Conservation (phyloP, 2,888 invertebrate genomes). For the Tipula vernalis region DNA sequence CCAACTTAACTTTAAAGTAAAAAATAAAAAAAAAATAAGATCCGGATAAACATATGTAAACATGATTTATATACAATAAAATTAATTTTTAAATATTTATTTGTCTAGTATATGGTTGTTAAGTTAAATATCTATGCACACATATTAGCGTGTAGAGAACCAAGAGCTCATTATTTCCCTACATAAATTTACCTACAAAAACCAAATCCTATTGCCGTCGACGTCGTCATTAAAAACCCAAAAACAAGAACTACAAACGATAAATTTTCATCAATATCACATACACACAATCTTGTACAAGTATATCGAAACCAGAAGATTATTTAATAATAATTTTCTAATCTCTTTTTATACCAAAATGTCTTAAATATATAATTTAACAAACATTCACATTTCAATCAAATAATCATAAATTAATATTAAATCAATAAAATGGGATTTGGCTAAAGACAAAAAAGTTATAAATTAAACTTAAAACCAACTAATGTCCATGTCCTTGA, state of each 20-base stretch:
- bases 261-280: not conserved
- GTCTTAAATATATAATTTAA: not conserved
- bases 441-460: slow-evolving; percentile 1
- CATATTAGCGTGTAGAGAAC: no score
- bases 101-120: not conserved
- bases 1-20: not conserved
- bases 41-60: not conserved
- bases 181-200: not conserved
- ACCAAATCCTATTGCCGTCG: not conserved
- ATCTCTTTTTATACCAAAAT: not conserved
- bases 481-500: slow-evolving; percentile 4
- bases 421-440: not conserved
- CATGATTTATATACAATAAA: not conserved
- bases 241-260: not conserved
- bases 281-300: not conserved
- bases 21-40: not conserved
- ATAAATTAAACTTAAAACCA: not conserved
- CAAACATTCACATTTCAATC: slow-evolving; percentile 4
- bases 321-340: not conserved
- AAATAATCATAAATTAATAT: not conserved
- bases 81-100: not conserved
- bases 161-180: not conserved
- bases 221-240: not conserved
- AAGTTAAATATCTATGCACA: not conserved
- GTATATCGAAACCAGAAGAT: not conserved